These are phyloP conservation scores for Caenorhabditis japonica DNA, from an alignment of 2,888 invertebrate genomes.

Conservation along the genomic window DNA sequence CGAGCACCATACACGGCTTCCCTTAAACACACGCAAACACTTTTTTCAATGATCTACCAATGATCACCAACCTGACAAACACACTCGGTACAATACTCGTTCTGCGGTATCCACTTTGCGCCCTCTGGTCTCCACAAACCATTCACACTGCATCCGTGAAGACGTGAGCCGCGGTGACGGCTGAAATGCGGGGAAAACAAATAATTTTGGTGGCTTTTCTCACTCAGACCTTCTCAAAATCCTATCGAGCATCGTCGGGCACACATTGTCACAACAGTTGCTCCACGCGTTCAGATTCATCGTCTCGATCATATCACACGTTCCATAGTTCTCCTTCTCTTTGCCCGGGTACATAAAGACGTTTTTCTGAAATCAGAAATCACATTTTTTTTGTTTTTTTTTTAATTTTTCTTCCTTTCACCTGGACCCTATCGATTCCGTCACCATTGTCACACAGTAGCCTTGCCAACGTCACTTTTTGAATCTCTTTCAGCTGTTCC, in stretches of 20 bases:
- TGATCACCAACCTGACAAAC: conserved; percentile 35
- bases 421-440: conserved; percentile 85
- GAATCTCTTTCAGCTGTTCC: conserved; percentile 88
- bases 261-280: conserved; percentile 49
- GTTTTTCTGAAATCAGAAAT: conserved; percentile 25
- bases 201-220: background rate
- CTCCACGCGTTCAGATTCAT: conserved; percentile 46
- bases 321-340: conserved; percentile 32
- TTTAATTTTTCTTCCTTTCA: background rate
- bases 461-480: conserved; percentile 85
- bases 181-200: conserved; percentile 21
- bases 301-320: conserved; percentile 20
- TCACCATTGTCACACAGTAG: conserved; percentile 95
- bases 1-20: conserved; percentile 55
- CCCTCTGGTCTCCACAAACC: conserved; percentile 53
- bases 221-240: conserved; percentile 39
- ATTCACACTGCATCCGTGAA: conserved; percentile 49
- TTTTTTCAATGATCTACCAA: background rate
- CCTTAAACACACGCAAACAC: conserved; percentile 28
- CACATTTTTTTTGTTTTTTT: background rate
- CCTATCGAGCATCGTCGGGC: conserved; percentile 53
- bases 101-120: conserved; percentile 46
- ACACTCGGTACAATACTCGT: conserved; percentile 53
- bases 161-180: conserved; percentile 53
- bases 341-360: conserved; percentile 47